Evolutionary conservation across 64 coral and sea anemone species (phyloP).

Genomic region (Cladopsammia gracilis): DNA sequence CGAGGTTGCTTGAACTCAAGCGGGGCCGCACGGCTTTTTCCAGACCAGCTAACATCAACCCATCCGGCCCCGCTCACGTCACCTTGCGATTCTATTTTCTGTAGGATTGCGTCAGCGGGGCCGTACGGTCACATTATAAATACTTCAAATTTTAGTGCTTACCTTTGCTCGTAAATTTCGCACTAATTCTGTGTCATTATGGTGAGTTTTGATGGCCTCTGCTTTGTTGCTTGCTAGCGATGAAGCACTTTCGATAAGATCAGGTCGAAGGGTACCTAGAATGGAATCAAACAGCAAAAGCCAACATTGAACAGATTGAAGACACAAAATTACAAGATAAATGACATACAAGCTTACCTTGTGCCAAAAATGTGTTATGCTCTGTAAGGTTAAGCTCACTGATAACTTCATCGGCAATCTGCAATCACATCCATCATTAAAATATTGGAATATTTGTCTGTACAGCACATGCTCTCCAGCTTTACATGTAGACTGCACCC

Average conservation of each 20-base stretch:
- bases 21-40: too few species aligned
- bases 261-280: slow-evolving; percentile 96
- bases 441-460: too few species aligned
- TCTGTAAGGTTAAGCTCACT: slow-evolving; percentile 90
- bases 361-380: slow-evolving; percentile 88
- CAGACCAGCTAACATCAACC: too few species aligned
- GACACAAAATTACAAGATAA: not conserved
- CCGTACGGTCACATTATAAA: too few species aligned
- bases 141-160: not conserved
- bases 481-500: too few species aligned
- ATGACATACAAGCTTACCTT: slow-evolving; percentile 51
- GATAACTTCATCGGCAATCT: slow-evolving; percentile 93
- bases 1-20: too few species aligned
- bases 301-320: not conserved
- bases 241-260: slow-evolving; percentile 98
- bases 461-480: too few species aligned
- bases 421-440: not conserved
- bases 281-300: not conserved
- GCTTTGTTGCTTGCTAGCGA: slow-evolving; percentile 91
- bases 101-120: too few species aligned
- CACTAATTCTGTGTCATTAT: slow-evolving; percentile 98
- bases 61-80: too few species aligned
- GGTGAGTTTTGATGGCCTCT: slow-evolving; percentile 98
- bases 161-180: slow-evolving; percentile 90
- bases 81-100: too few species aligned